Evolutionary conservation across 2,113 vertebrate genomes (phyloP).

Genomic region (Otis tarda): DNA sequence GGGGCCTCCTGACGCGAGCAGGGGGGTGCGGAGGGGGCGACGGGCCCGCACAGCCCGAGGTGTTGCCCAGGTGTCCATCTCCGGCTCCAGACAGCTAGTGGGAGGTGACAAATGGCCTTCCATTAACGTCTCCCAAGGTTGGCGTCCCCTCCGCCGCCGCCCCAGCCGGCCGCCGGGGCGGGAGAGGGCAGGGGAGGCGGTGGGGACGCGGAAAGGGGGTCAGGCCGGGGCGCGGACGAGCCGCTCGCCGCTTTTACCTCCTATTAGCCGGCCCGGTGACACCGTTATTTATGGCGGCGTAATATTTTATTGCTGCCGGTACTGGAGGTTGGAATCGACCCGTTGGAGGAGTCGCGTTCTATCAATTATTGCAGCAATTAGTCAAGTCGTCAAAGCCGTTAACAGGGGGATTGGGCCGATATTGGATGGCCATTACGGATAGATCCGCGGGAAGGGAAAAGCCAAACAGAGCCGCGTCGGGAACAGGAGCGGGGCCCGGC

Average conservation of each 20-base stretch:
- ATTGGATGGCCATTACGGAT: constrained; percentile 70
- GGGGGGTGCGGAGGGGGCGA: constrained; percentile 14
- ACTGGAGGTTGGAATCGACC: constrained; percentile 81
- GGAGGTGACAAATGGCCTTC: constrained; percentile 82
- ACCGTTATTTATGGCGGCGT: constrained; percentile 76
- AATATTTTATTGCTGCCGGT: constrained; percentile 85
- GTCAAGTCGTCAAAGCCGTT: constrained; percentile 78
- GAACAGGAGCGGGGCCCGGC: neutral
- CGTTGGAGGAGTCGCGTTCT: constrained; percentile 79
- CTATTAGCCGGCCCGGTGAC: constrained; percentile 45
- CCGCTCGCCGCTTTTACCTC: neutral
- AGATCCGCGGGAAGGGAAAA: constrained; percentile 9
- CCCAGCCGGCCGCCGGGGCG: constrained; percentile 37
- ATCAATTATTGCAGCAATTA: constrained; percentile 94
- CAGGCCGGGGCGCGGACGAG: constrained; percentile 45
- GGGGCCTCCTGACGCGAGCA: constrained; percentile 63
- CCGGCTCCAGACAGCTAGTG: constrained; percentile 73
- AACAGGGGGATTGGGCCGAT: constrained; percentile 72
- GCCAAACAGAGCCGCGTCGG: neutral
- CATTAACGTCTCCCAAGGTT: constrained; percentile 62
- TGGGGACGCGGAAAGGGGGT: constrained; percentile 63
- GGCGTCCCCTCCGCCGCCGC: constrained; percentile 15
- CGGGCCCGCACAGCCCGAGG: constrained; percentile 71
- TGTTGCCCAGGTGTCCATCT: constrained; percentile 75
- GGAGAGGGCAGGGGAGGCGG: constrained; percentile 56